Percentiles rank a stretch among this genome's conserved stretches.
phyloP scores from a whole-genome alignment of 2,113 vertebrate genomes.

The Sorex araneus region DNA sequence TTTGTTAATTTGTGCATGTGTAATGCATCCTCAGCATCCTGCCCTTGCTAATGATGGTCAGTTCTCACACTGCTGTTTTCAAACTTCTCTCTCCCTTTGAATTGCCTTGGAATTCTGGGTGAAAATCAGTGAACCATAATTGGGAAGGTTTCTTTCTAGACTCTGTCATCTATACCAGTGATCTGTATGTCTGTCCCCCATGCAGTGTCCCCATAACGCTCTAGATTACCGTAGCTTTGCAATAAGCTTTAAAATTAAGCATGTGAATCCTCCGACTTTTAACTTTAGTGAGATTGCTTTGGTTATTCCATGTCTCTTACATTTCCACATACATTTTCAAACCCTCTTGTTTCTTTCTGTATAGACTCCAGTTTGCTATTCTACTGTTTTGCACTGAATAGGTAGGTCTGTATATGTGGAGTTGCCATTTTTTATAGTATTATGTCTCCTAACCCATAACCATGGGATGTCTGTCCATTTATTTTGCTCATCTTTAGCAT shows the following conservation, averaged over 20 bases:
- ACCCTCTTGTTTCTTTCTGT: background rate
- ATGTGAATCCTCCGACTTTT: background rate
- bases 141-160: background rate
- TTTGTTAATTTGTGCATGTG: background rate
- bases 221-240: background rate
- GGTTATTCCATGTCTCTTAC: background rate
- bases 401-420: background rate
- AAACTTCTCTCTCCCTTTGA: background rate
- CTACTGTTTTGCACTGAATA: background rate
- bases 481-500: conserved; percentile 31
- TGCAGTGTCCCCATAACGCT: background rate
- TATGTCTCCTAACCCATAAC: background rate
- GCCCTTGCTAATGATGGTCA: background rate
- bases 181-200: background rate
- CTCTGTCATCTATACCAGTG: background rate
- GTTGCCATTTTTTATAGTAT: background rate
- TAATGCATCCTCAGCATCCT: fast-evolving
- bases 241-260: conserved; percentile 13
- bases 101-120: background rate
- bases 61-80: background rate
- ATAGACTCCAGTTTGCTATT: background rate
- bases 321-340: conserved; percentile 2
- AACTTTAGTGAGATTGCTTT: background rate
- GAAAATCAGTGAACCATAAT: background rate
- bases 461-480: conserved; percentile 21